phyloP scores from a whole-genome alignment of 1,140 invertebrate genomes.

The Hylaeus anthracinus region DNA sequence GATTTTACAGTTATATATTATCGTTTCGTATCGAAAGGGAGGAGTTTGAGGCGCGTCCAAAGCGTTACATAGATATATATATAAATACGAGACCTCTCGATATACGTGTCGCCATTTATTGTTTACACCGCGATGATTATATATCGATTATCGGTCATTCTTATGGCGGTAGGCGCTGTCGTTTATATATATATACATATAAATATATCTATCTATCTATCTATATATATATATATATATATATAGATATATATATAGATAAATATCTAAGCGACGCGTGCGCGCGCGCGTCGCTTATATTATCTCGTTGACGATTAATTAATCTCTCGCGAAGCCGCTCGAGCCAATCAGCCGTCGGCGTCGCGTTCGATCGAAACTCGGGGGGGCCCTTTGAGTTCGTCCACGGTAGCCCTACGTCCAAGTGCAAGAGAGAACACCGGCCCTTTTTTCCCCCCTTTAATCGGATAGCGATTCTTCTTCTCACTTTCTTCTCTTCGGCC shows the following conservation, averaged over 20 bases:
- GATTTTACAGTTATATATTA: constrained; percentile 72
- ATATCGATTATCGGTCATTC: constrained; percentile 57
- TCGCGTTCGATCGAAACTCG: constrained; percentile 42
- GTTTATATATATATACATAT: constrained; percentile 60
- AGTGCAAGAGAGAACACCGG: constrained; percentile 27
- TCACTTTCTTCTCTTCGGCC: not conserved
- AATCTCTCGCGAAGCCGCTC: constrained; percentile 29
- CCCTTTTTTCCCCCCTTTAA: not conserved
- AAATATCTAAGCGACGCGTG: constrained; percentile 7
- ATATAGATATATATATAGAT: constrained; percentile 38
- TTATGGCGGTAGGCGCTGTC: constrained; percentile 60
- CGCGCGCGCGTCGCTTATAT: constrained; percentile 35
- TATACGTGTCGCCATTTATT: constrained; percentile 65
- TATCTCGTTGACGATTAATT: constrained; percentile 61
- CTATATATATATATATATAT: constrained; percentile 43
- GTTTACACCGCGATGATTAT: constrained; percentile 62
- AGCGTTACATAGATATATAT: constrained; percentile 63
- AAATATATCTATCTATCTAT: constrained; percentile 61
- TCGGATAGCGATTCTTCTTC: not conserved
- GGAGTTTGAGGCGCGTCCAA: constrained; percentile 63
- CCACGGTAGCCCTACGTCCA: constrained; percentile 34
- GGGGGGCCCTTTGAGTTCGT: constrained; percentile 46
- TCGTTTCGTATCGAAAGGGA: constrained; percentile 63
- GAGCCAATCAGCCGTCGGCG: constrained; percentile 39
- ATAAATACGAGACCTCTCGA: constrained; percentile 49